Base-by-base conservation (phyloP, 2,888 invertebrate genomes). In the Chymomyza procnemis region DNA sequence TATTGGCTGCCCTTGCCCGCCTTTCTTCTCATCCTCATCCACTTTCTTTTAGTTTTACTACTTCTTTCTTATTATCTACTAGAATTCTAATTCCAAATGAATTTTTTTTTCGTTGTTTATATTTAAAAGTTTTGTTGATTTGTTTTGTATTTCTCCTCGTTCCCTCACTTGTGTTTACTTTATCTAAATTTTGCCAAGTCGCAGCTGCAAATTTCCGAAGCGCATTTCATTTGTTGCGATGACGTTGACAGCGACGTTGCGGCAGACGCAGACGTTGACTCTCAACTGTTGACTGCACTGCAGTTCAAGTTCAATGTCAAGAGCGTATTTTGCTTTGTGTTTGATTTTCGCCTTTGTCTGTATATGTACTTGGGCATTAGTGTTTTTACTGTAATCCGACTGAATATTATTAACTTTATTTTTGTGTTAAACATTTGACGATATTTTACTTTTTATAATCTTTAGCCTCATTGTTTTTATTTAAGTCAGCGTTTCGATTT, bases 241-340 rank as follows among this genome's bases (percentile, higher is more conserved):
- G 19, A 21, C 48, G 47, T 48, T 22, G 59, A 14, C 47, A 12
- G n/a, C 16, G 58, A 21, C 67, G 63, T 57, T 54, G 47, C 6
- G 30, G 62, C 19, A 48, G 47, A 18, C 61, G 50, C 16, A 19
- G 48, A 46, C 5, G 61, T 57, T 58, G 67, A 41, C 34, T 41
- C 12, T 60, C 65, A 41, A 65, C 73, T 69, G 70, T 67, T 75
- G 77, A 74, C 78, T 85, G 83, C 76, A 79, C 71, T 84, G 81
- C 87, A 88, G 88, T 88, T 88, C 88, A 88, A 88, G 88, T 88
- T 89, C 88, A 88, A 88, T 88, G 88, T 85, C 88, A 89, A 87
- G 26, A 26, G 87, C 84, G 87, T 80, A 87, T 76, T 82, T 73
- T 59, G 79, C 65, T 78, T 66, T 66, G 54, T 69, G 71, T 71